A percentile compares a stretch with the other conserved stretches of the same genome.
phyloP scores from a whole-genome alignment of 92 coral and sea anemone species.

The Chrysogorgia sp. region DNA sequence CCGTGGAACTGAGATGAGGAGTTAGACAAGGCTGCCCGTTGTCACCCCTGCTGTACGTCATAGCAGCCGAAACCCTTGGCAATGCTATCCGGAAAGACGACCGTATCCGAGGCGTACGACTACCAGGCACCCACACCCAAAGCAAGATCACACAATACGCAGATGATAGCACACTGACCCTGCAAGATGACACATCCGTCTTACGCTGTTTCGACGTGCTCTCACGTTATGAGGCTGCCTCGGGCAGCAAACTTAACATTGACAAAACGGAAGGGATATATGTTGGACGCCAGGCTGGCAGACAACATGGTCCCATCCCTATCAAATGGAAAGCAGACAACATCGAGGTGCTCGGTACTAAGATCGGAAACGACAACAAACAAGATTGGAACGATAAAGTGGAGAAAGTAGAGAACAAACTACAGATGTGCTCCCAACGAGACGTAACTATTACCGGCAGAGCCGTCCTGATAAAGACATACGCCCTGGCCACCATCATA shows the following conservation, averaged over 20 bases:
- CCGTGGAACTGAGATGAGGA: background rate
- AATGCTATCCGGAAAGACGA: slow-evolving; percentile 26
- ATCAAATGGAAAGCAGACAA: slow-evolving; percentile 26
- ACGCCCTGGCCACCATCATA: slow-evolving; percentile 46
- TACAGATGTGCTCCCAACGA: slow-evolving; percentile 27
- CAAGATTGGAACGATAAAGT: slow-evolving; percentile 34
- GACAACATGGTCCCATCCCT: slow-evolving; percentile 7
- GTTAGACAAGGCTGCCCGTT: slow-evolving; percentile 26
- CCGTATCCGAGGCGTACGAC: slow-evolving; percentile 32
- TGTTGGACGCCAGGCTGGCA: slow-evolving; percentile 8
- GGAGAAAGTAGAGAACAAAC: slow-evolving; percentile 29
- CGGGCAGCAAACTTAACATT: background rate
- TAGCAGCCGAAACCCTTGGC: slow-evolving; percentile 40
- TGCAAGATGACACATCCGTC: slow-evolving; percentile 1
- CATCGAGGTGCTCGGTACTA: background rate
- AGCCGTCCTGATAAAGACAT: slow-evolving; percentile 32
- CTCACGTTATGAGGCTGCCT: background rate
- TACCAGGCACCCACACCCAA: background rate
- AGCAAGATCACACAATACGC: slow-evolving; percentile 11
- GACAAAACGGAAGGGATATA: slow-evolving; percentile 17
- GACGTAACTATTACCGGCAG: slow-evolving; percentile 43
- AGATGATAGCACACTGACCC: background rate
- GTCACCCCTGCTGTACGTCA: slow-evolving; percentile 45
- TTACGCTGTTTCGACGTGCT: background rate
- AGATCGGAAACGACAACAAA: background rate